Evolutionary conservation across 2,113 vertebrate genomes (phyloP), one percentile per base, ranked within the genome.

Genomic region (Neofelis nebulosa): DNA sequence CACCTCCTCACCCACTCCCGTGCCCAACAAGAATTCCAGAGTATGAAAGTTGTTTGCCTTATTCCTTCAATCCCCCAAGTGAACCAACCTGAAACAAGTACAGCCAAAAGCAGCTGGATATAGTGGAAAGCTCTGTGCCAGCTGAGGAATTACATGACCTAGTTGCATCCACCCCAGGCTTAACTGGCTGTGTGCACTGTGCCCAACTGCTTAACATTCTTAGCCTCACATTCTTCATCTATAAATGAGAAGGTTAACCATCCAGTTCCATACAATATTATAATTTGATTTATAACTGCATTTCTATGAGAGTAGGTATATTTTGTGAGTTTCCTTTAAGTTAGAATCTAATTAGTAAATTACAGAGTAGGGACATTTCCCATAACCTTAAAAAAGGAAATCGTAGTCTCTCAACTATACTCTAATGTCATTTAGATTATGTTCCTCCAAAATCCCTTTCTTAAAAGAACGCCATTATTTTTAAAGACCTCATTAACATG

Each of bases 271-370:
- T 4, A 84, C 13, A 18, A 65, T 25, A 48, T 88, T 92, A 73
- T 13, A n/a, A 23, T 55, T 65, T 91, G 65, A 78, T 5, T 76
- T 91, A 55, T 50, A 79, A 57, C 88, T 38, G n/a, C 33, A 94
- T 96, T 45, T 86, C 21, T 83, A 71, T n/a, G 38, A 91, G 0
- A 84, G 2, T 19, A 84, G 38, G 12, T 31, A 5, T 48, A 65
- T 86, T 79, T 78, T 86, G 15, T 55, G 29, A 45, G 7, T 71
- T 50, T 45, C 61, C 15, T 93, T 89, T 93, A 91, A 95, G 78
- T 91, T 93, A 31, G 14, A n/a, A 89, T 69, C 93, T 95, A 91
- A 89, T 91, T 73, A 91, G 41, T 87, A 91, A 95, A 89, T 50
- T 71, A 13, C 66, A 95, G 78, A 57, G n/a, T 48, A 38, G 36